These are phyloP conservation scores for Sphecodes monilicornis DNA, from an alignment of 2,888 invertebrate species.

Conservation along the genomic window DNA sequence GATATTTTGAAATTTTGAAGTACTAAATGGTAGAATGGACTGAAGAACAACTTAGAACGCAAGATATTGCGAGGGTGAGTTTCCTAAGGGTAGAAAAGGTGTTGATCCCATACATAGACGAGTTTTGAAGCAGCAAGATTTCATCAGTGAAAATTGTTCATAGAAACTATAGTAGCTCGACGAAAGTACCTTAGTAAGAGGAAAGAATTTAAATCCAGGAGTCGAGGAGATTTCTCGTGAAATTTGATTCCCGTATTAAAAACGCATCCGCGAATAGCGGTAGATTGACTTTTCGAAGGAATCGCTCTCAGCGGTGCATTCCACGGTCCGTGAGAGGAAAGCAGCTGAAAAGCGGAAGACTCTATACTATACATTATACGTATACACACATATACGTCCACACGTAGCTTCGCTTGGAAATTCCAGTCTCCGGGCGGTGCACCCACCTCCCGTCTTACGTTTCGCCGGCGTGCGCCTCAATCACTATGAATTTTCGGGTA, in stretches of 20 bases:
- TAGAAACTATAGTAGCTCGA: too few species aligned
- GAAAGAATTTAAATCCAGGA: too few species aligned
- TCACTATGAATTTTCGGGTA: conserved; percentile 52
- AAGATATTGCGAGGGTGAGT: too few species aligned
- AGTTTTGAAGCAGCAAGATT: too few species aligned
- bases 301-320: not conserved
- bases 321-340: not conserved
- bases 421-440: conserved; percentile 22
- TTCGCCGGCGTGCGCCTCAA: conserved; percentile 34
- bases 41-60: too few species aligned
- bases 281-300: not conserved
- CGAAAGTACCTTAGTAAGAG: too few species aligned
- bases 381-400: not conserved
- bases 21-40: too few species aligned
- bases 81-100: too few species aligned
- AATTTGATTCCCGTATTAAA: not conserved
- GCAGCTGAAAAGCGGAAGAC: not conserved
- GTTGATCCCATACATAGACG: too few species aligned
- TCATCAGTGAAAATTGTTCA: too few species aligned
- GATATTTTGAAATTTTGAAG: too few species aligned
- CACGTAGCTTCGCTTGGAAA: conserved; percentile 29
- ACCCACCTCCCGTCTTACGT: conserved; percentile 23
- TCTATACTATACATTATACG: not conserved
- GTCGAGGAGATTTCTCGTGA: too few species aligned
- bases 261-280: not conserved